Base-by-base conservation (phyloP, 2,113 vertebrate genomes). In the Gavia stellata region DNA sequence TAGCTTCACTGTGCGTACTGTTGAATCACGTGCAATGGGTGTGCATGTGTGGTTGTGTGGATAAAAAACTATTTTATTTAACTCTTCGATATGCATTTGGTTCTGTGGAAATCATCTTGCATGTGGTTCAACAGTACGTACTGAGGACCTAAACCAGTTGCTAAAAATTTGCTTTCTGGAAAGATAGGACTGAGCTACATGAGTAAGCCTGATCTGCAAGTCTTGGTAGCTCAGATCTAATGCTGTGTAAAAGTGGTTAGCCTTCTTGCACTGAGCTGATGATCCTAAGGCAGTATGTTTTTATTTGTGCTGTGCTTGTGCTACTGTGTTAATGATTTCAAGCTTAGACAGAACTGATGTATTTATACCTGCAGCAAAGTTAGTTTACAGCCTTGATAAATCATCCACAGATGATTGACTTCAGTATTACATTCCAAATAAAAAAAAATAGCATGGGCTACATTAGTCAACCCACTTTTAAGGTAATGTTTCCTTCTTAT, bases 11-110 rank as follows among this genome's bases (percentile, higher is more conserved):
- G 31, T 20, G 8, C 4, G 3, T 67, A 11, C 17, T 66, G 26
- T 70, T 75, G 72, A 40, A 49, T 55, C 33, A 26, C 11, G 1
- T 31, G n/a, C 49, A 63, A 14, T 21, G 42, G 18, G 5, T 49
- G n/a, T 63, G 31, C 11, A 2, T 33, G 21, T 1, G 1, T 3
- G 4, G 1, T 0, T 9, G 7, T 59, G 17, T 67, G 49, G 73
- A 17, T 68, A 24, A 50, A 55, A 34, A 11, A 6, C 9, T 25
- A 5, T 44, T 61, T 21, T 31, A 25, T 36, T 62, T 73, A 87
- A 33, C 23, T 47, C 49, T 75, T 91, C 0, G 0, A 11, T 53
- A 9, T 3, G 3, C 33, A 42, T 87, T 72, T 67, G 52, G 15
- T 71, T 36, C 17, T 53, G 61, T 66, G 45, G 29, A 78, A 5